Evolutionary conservation across 2,888 invertebrate species (phyloP), one percentile per base, ranked within the genome.

Genomic region (Orthosia incerta): DNA sequence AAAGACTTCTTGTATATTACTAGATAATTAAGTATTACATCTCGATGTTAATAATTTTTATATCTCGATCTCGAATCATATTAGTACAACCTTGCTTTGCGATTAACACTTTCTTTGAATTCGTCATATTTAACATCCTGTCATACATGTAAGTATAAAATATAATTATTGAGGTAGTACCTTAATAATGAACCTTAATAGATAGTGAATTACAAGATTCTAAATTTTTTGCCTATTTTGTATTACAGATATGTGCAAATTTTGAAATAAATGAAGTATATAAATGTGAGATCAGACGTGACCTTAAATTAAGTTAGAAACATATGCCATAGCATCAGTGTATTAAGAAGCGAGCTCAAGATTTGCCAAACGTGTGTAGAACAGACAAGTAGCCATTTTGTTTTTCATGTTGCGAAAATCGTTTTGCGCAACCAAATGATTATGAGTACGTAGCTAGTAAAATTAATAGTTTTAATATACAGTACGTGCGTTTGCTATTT

Each of bases 1-100:
- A 80, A 88, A 89, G 86, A 89, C 84, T 85, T 71, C 83, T 86
- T 83, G 67, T 80, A 77, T 80, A 83, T 81, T 83, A 79, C 60
- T 88, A 86, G 76, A 73, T 75, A 74, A 20, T 69, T 76, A 80
- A 77, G 80, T 74, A 77, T 61, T 80, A 74, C 75, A 81, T 88
- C 89, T 88, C 65, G 69, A 82, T 82, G 79, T 88, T 85, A 75
- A 79, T 84, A 77, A 80, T 78, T 87, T 81, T 64, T 77, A 71
- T 70, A 79, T 84, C 77, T 82, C 69, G 50, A 79, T 84, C 77
- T 82, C 69, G 46, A 71, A 72, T 82, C 77, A 76, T 83, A 85
- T 80, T 85, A 79, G 69, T 71, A 80, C 74, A 61, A 71, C 12
- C 50, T 75, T 87, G 70, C 62, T 79, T 77, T 80, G 71, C 72